Base-by-base conservation (phyloP, 2,113 vertebrate genomes). In the Pluvianellus socialis region DNA sequence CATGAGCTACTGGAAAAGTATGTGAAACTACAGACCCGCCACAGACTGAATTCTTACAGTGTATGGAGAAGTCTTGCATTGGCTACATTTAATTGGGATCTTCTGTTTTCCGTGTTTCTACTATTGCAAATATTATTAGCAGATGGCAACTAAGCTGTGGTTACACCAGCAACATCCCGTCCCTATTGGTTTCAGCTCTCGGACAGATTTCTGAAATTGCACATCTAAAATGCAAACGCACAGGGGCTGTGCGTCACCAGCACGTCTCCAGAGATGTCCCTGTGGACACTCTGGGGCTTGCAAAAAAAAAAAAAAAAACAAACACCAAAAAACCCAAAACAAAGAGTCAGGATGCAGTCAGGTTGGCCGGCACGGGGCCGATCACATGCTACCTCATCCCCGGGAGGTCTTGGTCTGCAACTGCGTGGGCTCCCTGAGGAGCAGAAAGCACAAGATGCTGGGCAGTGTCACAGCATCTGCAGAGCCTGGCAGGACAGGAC, bases 361-460 rank as follows among this genome's bases (percentile, higher is more conserved):
- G 16, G 15, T 3, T 75, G 67, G 33, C 23, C 2, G 10, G 26
- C 53, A 10, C 3, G 19, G 21, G 53, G 40, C 58, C 1, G 2
- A 0, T 24, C 35, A 13, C 0, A 1, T 17, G 68, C 45, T 42
- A 6, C 65, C 38, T 63, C 7, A 1, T 50, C 33, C 20, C 27
- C 16, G 30, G 35, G n/a, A 67, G 66, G 30, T 23, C 16, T 62
- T 7, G 2, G 21, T 38, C 28, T 74, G 33, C 38, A 6, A 12
- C 26, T 16, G 22, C 2, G 2, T 14, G 28, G 26, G 13, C 0
- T 0, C 10, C 17, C n/a, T 0, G 0, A 67, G 65, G 12, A 24
- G 35, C 16, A 26, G 38, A 28, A 52, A 33, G 35, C 4, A 8
- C 68, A 38, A 28, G 45, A 33, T 33, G 18, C 14, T 79, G 38